Conservation (phyloP, 1,140 invertebrate genomes). For the Ips nitidus region DNA sequence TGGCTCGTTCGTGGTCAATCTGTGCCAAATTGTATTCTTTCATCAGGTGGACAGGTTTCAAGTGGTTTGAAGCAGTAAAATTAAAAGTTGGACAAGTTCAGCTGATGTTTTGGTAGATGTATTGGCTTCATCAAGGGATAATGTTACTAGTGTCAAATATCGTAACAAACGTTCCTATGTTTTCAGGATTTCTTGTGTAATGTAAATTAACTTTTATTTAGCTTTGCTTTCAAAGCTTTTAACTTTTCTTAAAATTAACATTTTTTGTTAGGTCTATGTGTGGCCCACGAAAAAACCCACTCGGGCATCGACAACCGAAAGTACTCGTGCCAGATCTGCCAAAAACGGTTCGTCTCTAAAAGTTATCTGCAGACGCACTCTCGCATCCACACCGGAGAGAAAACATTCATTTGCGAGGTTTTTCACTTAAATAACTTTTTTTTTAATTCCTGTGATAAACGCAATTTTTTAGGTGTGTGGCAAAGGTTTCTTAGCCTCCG, state of each 20-base stretch:
- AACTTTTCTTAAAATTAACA: too few species aligned
- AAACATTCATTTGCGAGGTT: conserved; percentile 67
- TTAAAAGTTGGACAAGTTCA: too few species aligned
- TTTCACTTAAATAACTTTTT: too few species aligned
- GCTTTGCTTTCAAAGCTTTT: too few species aligned
- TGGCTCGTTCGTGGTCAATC: too few species aligned
- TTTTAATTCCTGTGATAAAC: conserved; percentile 53
- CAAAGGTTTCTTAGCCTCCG: conserved; percentile 63
- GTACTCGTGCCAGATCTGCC: conserved; percentile 74
- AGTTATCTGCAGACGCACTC: conserved; percentile 70
- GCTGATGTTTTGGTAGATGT: too few species aligned
- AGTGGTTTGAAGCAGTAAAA: too few species aligned
- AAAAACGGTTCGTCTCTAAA: conserved; percentile 71
- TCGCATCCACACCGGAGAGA: conserved; percentile 64
- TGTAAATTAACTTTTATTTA: conserved; percentile 1
- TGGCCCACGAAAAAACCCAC: conserved; percentile 50
- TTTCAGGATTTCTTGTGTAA: not conserved
- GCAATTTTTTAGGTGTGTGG: conserved; percentile 66
- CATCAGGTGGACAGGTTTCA: too few species aligned
- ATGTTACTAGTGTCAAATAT: too few species aligned
- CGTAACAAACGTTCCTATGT: not conserved
- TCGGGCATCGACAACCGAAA: conserved; percentile 70
- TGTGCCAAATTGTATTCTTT: too few species aligned
- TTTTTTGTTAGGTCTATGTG: conserved; percentile 43
- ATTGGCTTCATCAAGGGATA: too few species aligned